Evolutionary conservation across 2,888 invertebrate species (phyloP).

Genomic region (Melikaiella ostensackeni): DNA sequence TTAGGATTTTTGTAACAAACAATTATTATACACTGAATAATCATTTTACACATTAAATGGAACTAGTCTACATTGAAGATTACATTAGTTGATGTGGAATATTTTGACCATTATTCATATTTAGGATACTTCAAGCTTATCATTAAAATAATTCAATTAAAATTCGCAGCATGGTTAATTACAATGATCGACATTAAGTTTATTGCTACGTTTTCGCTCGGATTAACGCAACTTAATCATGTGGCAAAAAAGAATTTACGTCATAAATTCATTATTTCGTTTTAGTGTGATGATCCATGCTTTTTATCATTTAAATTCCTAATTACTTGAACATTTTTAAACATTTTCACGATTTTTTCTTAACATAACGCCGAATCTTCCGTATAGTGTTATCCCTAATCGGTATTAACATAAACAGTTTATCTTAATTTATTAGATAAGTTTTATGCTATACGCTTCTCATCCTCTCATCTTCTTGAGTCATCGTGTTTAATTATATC

Average conservation of each 20-base stretch:
- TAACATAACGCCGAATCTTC: neutral
- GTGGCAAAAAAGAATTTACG: neutral
- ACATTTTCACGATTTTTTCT: neutral
- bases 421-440: too few species aligned
- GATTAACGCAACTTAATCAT: neutral
- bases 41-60: conserved; percentile 13
- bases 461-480: neutral
- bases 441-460: neutral
- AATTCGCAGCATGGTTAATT: neutral
- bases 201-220: neutral
- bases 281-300: neutral
- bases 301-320: neutral
- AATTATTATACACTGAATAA: conserved; percentile 8
- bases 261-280: neutral
- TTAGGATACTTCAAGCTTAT: neutral
- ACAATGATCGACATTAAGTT: neutral
- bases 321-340: neutral
- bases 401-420: neutral
- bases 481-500: neutral
- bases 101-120: conserved; percentile 4
- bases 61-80: conserved; percentile 31
- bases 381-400: neutral
- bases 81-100: conserved; percentile 26
- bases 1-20: conserved; percentile 7
- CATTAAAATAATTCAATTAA: conserved; percentile 16